A percentile compares a stretch with the other conserved stretches of the same genome.
These are phyloP conservation scores for Noctua fimbriata DNA, from an alignment of 2,888 invertebrate genomes.

Conservation along the genomic window DNA sequence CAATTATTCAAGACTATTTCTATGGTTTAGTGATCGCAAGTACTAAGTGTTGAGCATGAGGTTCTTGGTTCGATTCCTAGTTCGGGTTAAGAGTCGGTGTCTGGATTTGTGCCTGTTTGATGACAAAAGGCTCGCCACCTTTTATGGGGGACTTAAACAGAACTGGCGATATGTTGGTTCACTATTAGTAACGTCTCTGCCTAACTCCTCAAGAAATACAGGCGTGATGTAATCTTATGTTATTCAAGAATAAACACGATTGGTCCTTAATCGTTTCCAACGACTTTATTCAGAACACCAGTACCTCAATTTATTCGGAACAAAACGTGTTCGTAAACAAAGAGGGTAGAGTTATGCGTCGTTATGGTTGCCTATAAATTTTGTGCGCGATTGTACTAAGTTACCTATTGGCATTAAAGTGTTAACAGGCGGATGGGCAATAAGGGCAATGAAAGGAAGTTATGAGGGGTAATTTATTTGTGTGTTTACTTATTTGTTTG, in stretches of 20 bases:
- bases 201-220: too few relatives aligned
- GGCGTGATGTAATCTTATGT: neutral
- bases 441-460: neutral
- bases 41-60: neutral
- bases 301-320: slow-evolving; percentile 8
- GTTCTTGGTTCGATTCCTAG: neutral
- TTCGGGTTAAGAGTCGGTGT: neutral
- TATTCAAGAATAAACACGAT: slow-evolving; percentile 6
- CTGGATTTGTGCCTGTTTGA: neutral
- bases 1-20: neutral
- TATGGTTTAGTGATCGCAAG: neutral
- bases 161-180: neutral
- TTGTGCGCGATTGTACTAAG: slow-evolving; percentile 14
- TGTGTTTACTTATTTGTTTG: slow-evolving; percentile 1
- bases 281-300: neutral
- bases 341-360: neutral
- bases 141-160: neutral
- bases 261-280: neutral
- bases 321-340: slow-evolving; percentile 25
- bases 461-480: neutral
- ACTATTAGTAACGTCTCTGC: neutral
- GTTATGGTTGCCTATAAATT: slow-evolving; percentile 19
- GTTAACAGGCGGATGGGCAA: slow-evolving; percentile 18
- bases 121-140: neutral
- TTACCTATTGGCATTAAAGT: slow-evolving; percentile 31